Percentiles rank a stretch among this genome's conserved stretches.
These are phyloP conservation scores for Leptinotarsa rubiginosa DNA, from an alignment of 2,888 invertebrate genomes.

Conservation along the genomic window DNA sequence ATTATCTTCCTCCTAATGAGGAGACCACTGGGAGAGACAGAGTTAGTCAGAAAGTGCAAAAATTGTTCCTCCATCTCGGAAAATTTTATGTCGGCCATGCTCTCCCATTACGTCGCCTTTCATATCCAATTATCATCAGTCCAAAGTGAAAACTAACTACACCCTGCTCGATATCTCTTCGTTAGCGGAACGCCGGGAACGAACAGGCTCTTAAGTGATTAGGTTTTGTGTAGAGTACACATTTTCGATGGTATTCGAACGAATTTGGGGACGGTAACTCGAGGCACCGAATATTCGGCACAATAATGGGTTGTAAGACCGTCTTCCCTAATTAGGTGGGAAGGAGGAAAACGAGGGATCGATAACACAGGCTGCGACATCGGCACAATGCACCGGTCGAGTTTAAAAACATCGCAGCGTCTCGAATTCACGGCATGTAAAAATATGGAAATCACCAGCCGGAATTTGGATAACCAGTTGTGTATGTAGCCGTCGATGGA, in stretches of 20 bases:
- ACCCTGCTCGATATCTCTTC: slow-evolving; percentile 33
- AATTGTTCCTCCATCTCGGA: not conserved
- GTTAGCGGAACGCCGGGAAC: slow-evolving; percentile 29
- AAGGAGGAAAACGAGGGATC: slow-evolving; percentile 47
- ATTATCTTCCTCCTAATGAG: too few species aligned
- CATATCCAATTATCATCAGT: slow-evolving; percentile 17
- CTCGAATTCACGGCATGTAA: not conserved
- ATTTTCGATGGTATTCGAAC: slow-evolving; percentile 35
- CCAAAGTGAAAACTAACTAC: slow-evolving; percentile 26
- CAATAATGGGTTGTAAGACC: slow-evolving; percentile 35
- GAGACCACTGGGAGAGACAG: not conserved
- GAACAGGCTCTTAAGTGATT: slow-evolving; percentile 40
- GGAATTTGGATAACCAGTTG: slow-evolving; percentile 14
- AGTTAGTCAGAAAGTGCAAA: not conserved
- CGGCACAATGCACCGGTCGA: slow-evolving; percentile 57
- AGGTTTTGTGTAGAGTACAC: slow-evolving; percentile 40
- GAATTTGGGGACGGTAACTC: slow-evolving; percentile 30
- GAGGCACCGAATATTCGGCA: slow-evolving; percentile 27
- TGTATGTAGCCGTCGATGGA: not conserved
- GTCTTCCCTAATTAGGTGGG: slow-evolving; percentile 35
- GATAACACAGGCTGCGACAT: slow-evolving; percentile 56
- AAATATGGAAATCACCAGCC: not conserved
- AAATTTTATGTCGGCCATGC: not conserved
- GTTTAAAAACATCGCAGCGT: slow-evolving; percentile 40
- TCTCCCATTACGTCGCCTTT: not conserved